Percentiles rank a stretch among this genome's conserved stretches.
phyloP scores from a whole-genome alignment of 2,113 vertebrate species.

The Plestiodon gilberti region DNA sequence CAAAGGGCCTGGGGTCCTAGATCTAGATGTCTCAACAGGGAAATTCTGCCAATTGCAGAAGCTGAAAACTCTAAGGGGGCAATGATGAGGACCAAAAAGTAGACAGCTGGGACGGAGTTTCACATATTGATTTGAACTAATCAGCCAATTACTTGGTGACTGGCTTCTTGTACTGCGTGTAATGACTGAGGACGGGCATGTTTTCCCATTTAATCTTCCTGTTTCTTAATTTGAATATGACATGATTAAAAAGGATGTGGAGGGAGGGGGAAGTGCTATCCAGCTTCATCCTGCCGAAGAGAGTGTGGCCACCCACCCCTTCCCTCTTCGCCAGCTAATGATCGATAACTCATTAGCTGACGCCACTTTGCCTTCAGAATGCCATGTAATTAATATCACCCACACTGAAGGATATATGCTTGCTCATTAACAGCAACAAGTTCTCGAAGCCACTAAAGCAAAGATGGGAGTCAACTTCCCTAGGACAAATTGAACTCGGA shows the following conservation, averaged over 20 bases:
- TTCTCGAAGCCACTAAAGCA: background rate
- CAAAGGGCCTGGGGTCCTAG: too few species aligned
- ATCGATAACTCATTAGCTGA: slow-evolving; percentile 19
- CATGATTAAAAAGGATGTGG: background rate
- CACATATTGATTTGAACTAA: background rate
- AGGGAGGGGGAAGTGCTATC: background rate
- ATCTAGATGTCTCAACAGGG: background rate
- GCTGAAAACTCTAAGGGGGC: background rate
- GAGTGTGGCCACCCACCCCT: background rate
- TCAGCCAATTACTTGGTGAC: background rate
- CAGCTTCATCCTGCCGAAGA: background rate
- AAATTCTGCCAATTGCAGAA: background rate
- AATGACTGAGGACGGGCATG: background rate
- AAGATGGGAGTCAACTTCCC: background rate
- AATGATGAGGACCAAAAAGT: too few species aligned
- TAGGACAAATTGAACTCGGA: background rate
- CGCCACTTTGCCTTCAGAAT: slow-evolving; percentile 2
- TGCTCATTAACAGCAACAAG: background rate
- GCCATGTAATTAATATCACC: background rate
- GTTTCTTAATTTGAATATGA: background rate
- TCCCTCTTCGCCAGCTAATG: background rate
- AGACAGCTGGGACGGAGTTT: background rate
- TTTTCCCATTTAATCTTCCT: background rate
- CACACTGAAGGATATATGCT: background rate
- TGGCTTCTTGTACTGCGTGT: background rate